Conservation (phyloP, 2,113 vertebrate genomes). For the Eulemur macaco region DNA sequence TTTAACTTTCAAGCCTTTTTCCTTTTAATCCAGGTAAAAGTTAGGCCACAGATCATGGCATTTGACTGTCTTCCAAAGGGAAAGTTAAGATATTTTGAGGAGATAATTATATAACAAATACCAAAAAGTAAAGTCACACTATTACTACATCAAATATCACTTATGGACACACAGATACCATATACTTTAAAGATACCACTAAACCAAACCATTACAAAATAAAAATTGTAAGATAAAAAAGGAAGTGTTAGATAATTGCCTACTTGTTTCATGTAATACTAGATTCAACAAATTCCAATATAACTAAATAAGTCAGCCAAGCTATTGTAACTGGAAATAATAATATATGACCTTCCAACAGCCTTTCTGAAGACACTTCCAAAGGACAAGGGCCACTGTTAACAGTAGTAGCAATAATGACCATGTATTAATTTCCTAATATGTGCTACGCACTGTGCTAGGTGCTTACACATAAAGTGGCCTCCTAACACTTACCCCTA, state of each 20-base stretch:
- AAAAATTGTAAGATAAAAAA: constrained; percentile 6
- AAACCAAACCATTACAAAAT: constrained; percentile 45
- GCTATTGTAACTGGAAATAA: background rate
- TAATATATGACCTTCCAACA: background rate
- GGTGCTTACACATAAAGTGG: background rate
- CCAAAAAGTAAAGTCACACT: background rate
- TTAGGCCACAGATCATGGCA: background rate
- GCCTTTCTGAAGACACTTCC: constrained; percentile 20
- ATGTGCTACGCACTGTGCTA: background rate
- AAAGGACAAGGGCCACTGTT: background rate
- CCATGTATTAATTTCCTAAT: background rate
- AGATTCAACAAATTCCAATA: background rate
- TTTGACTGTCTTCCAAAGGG: constrained; percentile 28
- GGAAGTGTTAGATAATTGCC: background rate
- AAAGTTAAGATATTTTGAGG: constrained; percentile 22
- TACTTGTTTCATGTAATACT: constrained; percentile 44
- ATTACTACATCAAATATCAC: constrained; percentile 6
- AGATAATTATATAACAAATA: background rate
- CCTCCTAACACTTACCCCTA: background rate
- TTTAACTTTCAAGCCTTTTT: constrained; percentile 18
- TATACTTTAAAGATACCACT: background rate
- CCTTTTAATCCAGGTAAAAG: background rate
- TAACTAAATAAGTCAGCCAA: constrained; percentile 33
- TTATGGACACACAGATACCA: constrained; percentile 14
- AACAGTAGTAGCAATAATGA: background rate